A percentile compares a stretch with the other conserved stretches of the same genome.
These are phyloP conservation scores for Scortum barcoo DNA, from an alignment of 2,113 vertebrate species.

Conservation along the genomic window DNA sequence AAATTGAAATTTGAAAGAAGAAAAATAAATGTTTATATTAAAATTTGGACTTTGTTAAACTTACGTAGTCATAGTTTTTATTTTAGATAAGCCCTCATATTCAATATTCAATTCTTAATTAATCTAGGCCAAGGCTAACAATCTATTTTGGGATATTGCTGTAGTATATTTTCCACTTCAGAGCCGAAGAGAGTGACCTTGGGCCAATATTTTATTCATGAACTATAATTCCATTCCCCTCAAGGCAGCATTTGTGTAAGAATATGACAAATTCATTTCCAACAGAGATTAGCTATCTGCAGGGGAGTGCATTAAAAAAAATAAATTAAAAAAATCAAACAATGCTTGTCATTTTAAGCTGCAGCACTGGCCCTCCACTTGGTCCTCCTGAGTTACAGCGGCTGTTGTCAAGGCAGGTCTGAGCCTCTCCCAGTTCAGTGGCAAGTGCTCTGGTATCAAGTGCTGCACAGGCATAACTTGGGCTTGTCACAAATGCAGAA, in stretches of 20 bases:
- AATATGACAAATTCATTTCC: conserved; percentile 5
- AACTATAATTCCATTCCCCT: conserved; percentile 22
- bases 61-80: background rate
- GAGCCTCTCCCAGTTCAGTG: conserved; percentile 52
- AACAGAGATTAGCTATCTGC: conserved; percentile 25
- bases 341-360: conserved; percentile 12
- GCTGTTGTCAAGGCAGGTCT: conserved; percentile 28
- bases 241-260: conserved; percentile 13
- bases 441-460: conserved; percentile 34
- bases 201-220: conserved; percentile 25
- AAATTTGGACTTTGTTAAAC: no score
- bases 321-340: background rate
- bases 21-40: no score
- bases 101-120: conserved; percentile 15
- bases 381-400: conserved; percentile 1
- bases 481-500: conserved; percentile 63
- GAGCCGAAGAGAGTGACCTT: background rate
- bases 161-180: conserved; percentile 12
- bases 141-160: conserved; percentile 22
- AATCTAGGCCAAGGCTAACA: conserved; percentile 14
- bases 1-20: background rate
- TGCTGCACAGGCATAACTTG: conserved; percentile 36
- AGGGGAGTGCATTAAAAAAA: conserved; percentile 15
- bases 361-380: conserved; percentile 4
- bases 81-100: conserved; percentile 16